Conservation (phyloP, 2,797 vertebrate genomes). For the Urocyon cinereoargenteus region DNA sequence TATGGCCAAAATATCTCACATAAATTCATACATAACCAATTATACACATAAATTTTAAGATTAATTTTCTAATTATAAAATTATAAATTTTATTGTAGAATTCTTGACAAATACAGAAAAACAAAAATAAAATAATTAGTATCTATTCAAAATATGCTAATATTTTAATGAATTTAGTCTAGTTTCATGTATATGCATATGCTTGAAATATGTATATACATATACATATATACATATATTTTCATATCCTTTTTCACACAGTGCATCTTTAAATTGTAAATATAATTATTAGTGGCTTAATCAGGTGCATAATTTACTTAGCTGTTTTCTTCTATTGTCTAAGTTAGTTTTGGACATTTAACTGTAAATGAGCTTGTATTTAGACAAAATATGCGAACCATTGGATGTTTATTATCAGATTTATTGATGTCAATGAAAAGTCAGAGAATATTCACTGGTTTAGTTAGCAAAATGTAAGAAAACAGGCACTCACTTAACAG, state of each 20-base stretch:
- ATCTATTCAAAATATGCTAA: conserved; percentile 32
- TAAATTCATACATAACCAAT: conserved; percentile 16
- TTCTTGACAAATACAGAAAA: background rate
- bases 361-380: conserved; percentile 25
- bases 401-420: background rate
- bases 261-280: conserved; percentile 26
- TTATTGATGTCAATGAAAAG: conserved; percentile 25
- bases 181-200: background rate
- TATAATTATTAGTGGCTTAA: background rate
- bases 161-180: background rate
- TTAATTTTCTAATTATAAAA: conserved; percentile 34
- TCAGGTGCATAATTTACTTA: background rate
- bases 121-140: background rate
- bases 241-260: background rate
- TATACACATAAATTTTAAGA: background rate
- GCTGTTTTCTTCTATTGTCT: background rate
- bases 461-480: conserved; percentile 2
- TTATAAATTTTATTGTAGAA: background rate
- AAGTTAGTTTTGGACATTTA: background rate
- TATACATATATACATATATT: background rate
- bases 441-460: background rate
- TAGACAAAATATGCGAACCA: conserved; percentile 9
- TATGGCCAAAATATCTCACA: background rate
- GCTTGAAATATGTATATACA: background rate
- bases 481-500: background rate